Base-by-base conservation (phyloP, 2,797 vertebrate genomes). In the Buphagus erythrorhynchus region DNA sequence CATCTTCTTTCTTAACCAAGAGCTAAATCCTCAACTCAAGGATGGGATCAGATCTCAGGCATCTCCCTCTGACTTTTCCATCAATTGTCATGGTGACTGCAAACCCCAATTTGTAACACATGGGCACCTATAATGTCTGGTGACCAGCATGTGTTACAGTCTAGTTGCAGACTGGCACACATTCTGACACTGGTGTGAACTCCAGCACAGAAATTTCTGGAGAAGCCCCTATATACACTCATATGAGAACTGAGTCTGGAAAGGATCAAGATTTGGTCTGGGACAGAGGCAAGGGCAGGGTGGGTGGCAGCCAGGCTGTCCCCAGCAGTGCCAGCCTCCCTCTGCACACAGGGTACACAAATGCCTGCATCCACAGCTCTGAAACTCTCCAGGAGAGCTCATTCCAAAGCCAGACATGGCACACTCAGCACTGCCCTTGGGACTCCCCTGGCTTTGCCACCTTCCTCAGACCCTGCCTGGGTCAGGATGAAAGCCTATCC, bases 401-500 rank as follows among this genome's bases (percentile, higher is more conserved):
- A 48, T 57, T 55, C 80, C 77, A 73, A 31, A 84, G 80, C 76
- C 86, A 93, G 59, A 57, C 73, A 52, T 16, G 25, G 73, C 73
- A 65, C 74, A 22, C 57, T 73, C 6, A 59, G 74, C 25, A 38
- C 6, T 42, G 80, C 88, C 83, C 54, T 2, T 26, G 86, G 86
- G 71, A 76, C 88, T 73, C 2, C 4, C 28, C 59, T 73, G 73
- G 71, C 74, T 75, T 59, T 78, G 79, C 40, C 0, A 26, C 74
- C 80, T 82, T 33, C 3, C 1, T 73, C 88, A 90, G 74, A 88
- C 63, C 86, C 66, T 73, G 43, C 74, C 86, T 63, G 66, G 69
- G 67, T 76, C 83, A 69, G 52, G 77, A 93, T 93, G 74, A 96
- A 93, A 94, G 80, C 67, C 58, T 8, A 42, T 62, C 58, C 80